Percentiles rank a stretch among this genome's conserved stretches.
phyloP scores from a whole-genome alignment of 1,140 invertebrate species.

The Agrypnia vestita region DNA sequence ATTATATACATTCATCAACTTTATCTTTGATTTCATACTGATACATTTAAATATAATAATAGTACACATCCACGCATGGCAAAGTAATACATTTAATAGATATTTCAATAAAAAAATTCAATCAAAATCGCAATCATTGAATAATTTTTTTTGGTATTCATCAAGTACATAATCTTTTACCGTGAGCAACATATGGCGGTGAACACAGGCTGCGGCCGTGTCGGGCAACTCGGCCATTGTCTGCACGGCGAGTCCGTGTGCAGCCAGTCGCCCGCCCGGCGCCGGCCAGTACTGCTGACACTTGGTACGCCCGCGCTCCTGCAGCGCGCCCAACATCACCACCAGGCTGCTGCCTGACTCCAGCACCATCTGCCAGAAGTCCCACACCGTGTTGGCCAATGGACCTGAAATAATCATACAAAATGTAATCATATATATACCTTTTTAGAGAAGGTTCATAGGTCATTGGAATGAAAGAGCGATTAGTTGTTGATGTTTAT shows the following conservation, averaged over 20 bases:
- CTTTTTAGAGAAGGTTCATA: no score
- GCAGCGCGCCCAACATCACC: conserved; percentile 96
- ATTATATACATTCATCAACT: no score
- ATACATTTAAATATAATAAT: no score
- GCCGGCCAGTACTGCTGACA: conserved; percentile 99
- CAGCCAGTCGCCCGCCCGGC: conserved; percentile 83
- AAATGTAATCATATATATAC: not conserved
- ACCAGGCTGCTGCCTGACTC: conserved; percentile 92
- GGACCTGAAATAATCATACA: conserved; percentile 73
- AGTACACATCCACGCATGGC: no score
- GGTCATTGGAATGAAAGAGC: no score
- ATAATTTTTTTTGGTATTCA: no score
- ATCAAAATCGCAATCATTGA: no score
- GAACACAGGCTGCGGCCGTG: conserved; percentile 86
- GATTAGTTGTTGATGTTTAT: no score
- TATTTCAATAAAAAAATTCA: no score
- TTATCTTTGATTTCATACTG: no score
- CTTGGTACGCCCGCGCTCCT: conserved; percentile 94
- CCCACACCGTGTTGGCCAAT: conserved; percentile 89
- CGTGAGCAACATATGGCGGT: conserved; percentile 87
- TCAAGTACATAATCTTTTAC: conserved; percentile 70
- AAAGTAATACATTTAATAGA: no score
- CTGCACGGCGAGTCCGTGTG: conserved; percentile 62
- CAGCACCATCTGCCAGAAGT: conserved; percentile 98
- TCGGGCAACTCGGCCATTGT: conserved; percentile 85